Evolutionary conservation across 2,888 invertebrate genomes (phyloP), one percentile per base, ranked within the genome.

Genomic region (Acleris emargana): DNA sequence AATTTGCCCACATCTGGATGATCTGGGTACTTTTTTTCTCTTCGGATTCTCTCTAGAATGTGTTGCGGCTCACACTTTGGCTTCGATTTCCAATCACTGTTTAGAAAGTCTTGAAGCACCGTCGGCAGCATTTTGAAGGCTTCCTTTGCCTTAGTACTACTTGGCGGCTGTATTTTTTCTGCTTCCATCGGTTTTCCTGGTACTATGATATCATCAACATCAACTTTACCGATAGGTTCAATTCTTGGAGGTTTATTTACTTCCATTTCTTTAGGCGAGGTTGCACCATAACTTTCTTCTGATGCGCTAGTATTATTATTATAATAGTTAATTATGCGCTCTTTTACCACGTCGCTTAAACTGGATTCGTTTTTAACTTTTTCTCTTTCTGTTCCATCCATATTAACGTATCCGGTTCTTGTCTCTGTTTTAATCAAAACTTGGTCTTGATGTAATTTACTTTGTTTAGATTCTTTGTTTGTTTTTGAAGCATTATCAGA

Each of bases 1-100:
- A 95, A 96, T 78, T 94, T 94, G 50, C 91, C 82, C 16, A 89
- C 88, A 81, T 94, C 94, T 0, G 94, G 93, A 69, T 92, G 87
- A 77, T 95, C 95, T 7, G 93, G 93, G 63, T 95, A 94, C 38
- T 69, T 78, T 62, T 94, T 94, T 71, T 95, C 94, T 67, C 93
- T 93, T 3, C 95, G 93, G 67, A 97, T 95, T 74, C 94, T 94
- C 75, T 96, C 95, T 38, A 96, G 81, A 87, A 97, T 93, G 50
- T 93, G 88, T 75, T 96, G 96, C 5, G 96, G 95, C 80, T 97
- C 95, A 78, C 96, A 96, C 73, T 93, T 93, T 0, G 89, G 81
- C 71, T 93, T 93, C 2, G 86, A 82, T 67, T 91, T 93, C 84
- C 85, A 89, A 69, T 93, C 91, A 42, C 87, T 91, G 43, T 87